Base-by-base conservation (phyloP, 2,113 vertebrate genomes). In the Toxostoma redivivum region DNA sequence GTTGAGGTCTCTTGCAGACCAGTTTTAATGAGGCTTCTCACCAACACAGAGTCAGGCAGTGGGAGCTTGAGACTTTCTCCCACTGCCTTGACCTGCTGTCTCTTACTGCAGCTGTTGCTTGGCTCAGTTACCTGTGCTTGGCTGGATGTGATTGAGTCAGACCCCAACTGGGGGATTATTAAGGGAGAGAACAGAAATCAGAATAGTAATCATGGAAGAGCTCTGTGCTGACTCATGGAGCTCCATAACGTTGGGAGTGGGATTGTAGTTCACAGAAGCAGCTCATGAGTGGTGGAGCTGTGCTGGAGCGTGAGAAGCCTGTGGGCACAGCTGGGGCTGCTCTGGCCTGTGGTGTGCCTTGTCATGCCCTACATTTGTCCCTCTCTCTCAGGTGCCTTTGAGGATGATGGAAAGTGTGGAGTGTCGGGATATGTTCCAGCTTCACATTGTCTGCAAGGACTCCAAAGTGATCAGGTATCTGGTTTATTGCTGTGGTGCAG, bases 381-480 rank as follows among this genome's bases (percentile, higher is more conserved):
- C 48, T 86, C 93, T 10, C 87, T 56, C 19, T 0, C 97, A 99
- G 99, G 99, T 99, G 96, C 99, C 99, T 97, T 99, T 99, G 96
- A 98, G 99, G 97, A 99, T 99, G 97, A 99, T 99, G 92, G 99
- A 99, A 94, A 98, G 98, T 1, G 99, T 99, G 97, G 99, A 99
- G 98, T 99, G 99, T 97, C 98, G 99, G 97, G 99, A 99, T 90
- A 99, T 99, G 99, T 99, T 99, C 97, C 99, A 99, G 98, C 98
- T 99, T 94, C 99, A 99, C 97, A 99, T 99, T 22, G 97, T 99
- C 97, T 99, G 99, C 98, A 99, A 99, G 97, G 99, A 99, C 98
- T 99, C 99, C 96, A 99, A 99, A 98, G 98, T 99, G 97, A 99
- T 99, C 97, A 99, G 99, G 99, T 99, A 98, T 70, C 91, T 1